A percentile compares a stretch with the other conserved stretches of the same genome.
These are phyloP conservation scores for Heterocephalus glaber DNA, from an alignment of 2,113 vertebrate genomes.

Conservation along the genomic window DNA sequence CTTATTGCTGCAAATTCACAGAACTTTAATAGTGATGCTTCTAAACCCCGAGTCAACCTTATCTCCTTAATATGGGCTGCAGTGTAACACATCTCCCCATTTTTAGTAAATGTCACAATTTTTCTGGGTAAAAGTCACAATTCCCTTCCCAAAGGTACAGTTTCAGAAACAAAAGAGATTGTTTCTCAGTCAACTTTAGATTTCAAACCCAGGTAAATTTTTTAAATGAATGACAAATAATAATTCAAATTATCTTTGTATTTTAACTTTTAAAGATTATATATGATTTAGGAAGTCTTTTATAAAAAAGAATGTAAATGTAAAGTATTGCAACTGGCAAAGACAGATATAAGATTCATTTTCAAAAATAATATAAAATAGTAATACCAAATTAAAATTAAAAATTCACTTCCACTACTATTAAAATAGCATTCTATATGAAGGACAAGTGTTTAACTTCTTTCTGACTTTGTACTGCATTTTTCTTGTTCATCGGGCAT, in stretches of 20 bases:
- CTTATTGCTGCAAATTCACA: neutral
- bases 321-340: constrained; percentile 73
- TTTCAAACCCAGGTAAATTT: neutral
- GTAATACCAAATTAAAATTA: constrained; percentile 34
- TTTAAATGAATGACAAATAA: neutral
- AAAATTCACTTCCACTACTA: neutral
- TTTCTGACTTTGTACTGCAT: neutral
- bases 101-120: no score
- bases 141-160: neutral
- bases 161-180: neutral
- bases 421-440: constrained; percentile 1
- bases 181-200: neutral
- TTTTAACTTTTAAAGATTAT: constrained; percentile 52
- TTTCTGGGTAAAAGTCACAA: neutral
- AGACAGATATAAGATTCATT: constrained; percentile 67
- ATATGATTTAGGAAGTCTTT: constrained; percentile 58
- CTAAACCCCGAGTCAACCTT: neutral
- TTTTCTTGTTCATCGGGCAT: neutral
- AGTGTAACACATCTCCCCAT: neutral
- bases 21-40: neutral
- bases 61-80: neutral
- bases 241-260: neutral
- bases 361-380: constrained; percentile 58
- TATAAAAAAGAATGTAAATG: constrained; percentile 52
- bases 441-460: neutral